Base-by-base conservation (phyloP, 1,140 invertebrate genomes). In the Eupristina koningsbergeri region DNA sequence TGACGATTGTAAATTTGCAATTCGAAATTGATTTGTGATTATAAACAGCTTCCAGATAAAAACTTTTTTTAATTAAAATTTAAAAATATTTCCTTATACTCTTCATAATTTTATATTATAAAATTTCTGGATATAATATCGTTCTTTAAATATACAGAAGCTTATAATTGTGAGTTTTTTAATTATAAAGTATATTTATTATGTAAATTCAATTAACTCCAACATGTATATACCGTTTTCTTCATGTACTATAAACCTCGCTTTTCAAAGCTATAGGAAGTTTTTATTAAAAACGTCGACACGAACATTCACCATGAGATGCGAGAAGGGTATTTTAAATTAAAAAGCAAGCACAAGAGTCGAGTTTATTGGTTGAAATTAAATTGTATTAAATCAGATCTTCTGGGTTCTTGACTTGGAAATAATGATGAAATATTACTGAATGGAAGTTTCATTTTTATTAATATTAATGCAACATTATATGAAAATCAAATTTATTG, bases 261-360 rank as follows among this genome's bases (percentile, higher is more conserved):
- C n/a, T 45, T 50, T 67, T 69, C n/a, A 34, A 45, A 47, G 31
- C 45, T 61, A 80, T 11, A 34, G 36, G 13, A 80, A 73, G 67
- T 80, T 80, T 80, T 80, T 73, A 80, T 80, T 80, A 80, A 80
- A 80, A 80, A 80, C 39, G 64, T 73, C 45, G 19, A 45, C 5
- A 13, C 15, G 36, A 74, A 36, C 34, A 69, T 39, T 34, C 22
- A 71, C 22, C 22, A 75, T 29, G 41, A 75, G 73, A 15, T 75
- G 17, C 6, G 2, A 11, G 9, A 15, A 47, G 22, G 36, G 63
- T 50, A 80, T 69, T 80, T 67, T 47, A 69, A 80, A 80, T 80
- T 80, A 80, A 80, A 80, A 80, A 47, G 26, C 0, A 45, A 26
- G 41, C n/a, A 22, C 19, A 61, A 26, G 34, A 45, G n/a, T 63